Evolutionary conservation across 1,140 invertebrate genomes (phyloP).

Genomic region (Zaprionus gabonicus): DNA sequence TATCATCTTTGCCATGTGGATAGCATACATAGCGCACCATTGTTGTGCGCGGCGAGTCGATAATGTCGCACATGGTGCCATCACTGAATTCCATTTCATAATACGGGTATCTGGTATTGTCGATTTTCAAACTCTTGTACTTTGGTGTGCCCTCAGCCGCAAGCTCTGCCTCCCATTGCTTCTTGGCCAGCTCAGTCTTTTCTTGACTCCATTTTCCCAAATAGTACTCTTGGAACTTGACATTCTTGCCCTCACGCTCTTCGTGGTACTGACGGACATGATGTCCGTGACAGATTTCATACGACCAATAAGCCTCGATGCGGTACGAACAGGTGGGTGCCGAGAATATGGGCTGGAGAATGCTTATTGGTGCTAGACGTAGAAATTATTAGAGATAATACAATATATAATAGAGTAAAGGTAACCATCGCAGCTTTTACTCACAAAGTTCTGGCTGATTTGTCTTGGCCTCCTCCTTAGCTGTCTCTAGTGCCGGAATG

Average conservation of each 20-base stretch:
- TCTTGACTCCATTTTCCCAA: slow-evolving; percentile 90
- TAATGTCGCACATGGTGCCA: slow-evolving; percentile 96
- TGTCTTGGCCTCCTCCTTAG: slow-evolving; percentile 86
- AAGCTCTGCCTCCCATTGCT: slow-evolving; percentile 82
- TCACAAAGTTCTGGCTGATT: slow-evolving; percentile 88
- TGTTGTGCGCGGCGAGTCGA: slow-evolving; percentile 91
- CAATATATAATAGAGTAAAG: not conserved
- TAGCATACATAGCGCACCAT: slow-evolving; percentile 94
- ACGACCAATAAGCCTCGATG: slow-evolving; percentile 98
- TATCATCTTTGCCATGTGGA: slow-evolving; percentile 93
- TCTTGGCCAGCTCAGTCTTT: slow-evolving; percentile 86
- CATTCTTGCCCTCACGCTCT: slow-evolving; percentile 94
- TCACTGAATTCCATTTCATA: slow-evolving; percentile 91
- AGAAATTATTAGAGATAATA: not conserved
- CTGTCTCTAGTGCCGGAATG: slow-evolving; percentile 88
- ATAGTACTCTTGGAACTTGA: slow-evolving; percentile 92
- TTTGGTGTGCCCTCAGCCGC: slow-evolving; percentile 84
- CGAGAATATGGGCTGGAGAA: slow-evolving; percentile 91
- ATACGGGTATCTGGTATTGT: slow-evolving; percentile 93
- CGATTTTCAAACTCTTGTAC: slow-evolving; percentile 90
- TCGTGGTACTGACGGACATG: slow-evolving; percentile 97
- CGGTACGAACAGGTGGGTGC: slow-evolving; percentile 93
- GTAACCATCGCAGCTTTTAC: not conserved
- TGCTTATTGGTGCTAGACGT: slow-evolving; percentile 88
- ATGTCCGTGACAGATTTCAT: slow-evolving; percentile 97